phyloP scores from a whole-genome alignment of 92 coral and sea anemone species.

The Paramuricea clavata region DNA sequence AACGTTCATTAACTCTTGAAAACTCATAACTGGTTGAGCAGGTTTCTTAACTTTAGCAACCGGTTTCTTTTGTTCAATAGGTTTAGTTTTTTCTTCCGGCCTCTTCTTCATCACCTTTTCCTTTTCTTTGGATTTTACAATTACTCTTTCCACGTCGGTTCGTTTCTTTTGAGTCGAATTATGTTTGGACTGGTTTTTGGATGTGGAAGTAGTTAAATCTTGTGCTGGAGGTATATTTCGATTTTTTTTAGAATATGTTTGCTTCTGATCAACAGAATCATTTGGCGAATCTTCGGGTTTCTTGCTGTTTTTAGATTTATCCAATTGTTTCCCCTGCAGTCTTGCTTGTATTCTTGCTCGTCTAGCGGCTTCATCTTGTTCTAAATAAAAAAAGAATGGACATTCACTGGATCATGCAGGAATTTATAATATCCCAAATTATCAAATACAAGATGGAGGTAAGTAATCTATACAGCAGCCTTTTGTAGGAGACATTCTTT shows the following conservation, averaged over 20 bases:
- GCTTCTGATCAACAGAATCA: not conserved
- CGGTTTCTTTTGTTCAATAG: not conserved
- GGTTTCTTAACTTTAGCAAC: constrained; percentile 44
- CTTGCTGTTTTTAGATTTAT: constrained; percentile 1
- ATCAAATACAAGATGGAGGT: no score
- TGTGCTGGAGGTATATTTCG: not conserved
- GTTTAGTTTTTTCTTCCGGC: not conserved
- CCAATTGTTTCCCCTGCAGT: constrained; percentile 37
- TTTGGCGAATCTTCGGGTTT: not conserved
- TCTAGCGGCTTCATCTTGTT: constrained; percentile 86
- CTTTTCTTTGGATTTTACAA: not conserved
- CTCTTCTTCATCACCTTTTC: not conserved
- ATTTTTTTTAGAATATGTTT: not conserved
- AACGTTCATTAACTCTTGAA: constrained; percentile 86
- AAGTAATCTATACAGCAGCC: no score
- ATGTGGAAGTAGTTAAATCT: not conserved
- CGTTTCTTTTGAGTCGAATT: not conserved
- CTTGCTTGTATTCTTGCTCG: constrained; percentile 88
- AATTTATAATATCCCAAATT: not conserved
- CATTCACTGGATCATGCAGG: not conserved
- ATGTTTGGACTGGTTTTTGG: not conserved
- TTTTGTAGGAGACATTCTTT: no score
- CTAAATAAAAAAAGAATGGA: constrained; percentile 43
- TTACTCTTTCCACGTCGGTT: not conserved
- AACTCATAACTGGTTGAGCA: constrained; percentile 65